Percentiles rank a stretch among this genome's conserved stretches.
Evolutionary conservation across 64 coral and sea anemone species (phyloP).

Genomic region (Trachythela sp.): DNA sequence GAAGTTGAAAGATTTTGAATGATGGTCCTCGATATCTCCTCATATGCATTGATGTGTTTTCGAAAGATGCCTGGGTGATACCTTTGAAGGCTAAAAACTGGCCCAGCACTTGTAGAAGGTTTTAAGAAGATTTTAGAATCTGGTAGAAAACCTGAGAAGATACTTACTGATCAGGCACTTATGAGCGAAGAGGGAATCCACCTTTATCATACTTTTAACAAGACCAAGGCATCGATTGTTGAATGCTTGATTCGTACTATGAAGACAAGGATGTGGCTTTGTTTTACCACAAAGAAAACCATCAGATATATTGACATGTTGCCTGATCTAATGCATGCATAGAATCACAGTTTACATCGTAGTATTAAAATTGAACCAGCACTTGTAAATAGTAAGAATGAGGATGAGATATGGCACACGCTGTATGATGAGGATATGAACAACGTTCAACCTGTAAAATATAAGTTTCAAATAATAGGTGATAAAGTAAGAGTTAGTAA

Average conservation of each 20-base stretch:
- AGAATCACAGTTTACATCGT: neutral
- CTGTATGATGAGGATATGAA: too few relatives aligned
- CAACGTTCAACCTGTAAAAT: too few relatives aligned
- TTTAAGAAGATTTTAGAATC: neutral
- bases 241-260: neutral
- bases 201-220: neutral
- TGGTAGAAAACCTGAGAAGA: neutral
- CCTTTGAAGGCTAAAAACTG: neutral
- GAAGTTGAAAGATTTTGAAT: neutral
- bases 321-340: neutral
- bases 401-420: too few relatives aligned
- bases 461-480: too few relatives aligned
- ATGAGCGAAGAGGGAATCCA: neutral
- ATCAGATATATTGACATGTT: neutral
- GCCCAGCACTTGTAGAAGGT: neutral
- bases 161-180: neutral
- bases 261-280: neutral
- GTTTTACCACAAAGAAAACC: neutral
- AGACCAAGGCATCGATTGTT: neutral
- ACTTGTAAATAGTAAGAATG: too few relatives aligned
- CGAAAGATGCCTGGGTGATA: neutral
- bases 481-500: too few relatives aligned
- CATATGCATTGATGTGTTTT: neutral
- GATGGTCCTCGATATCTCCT: neutral
- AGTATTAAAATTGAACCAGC: too few relatives aligned